A percentile compares a stretch with the other conserved stretches of the same genome.
Evolutionary conservation across 2,888 invertebrate species (phyloP).

Genomic region (Adineta ricciae): DNA sequence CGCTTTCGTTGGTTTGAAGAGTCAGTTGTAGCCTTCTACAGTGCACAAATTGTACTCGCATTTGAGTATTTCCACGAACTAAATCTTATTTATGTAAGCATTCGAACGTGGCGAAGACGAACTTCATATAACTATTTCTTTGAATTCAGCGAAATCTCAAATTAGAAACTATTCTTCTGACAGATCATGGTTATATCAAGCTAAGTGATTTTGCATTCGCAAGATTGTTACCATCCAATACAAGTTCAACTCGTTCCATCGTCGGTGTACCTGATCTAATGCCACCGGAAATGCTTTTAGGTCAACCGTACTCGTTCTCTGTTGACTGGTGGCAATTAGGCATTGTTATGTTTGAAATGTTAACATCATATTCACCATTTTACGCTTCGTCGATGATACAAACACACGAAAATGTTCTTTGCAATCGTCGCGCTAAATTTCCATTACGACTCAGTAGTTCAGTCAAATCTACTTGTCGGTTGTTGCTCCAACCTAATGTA

Average conservation of each 20-base stretch:
- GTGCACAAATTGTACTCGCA: not conserved
- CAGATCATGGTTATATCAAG: not conserved
- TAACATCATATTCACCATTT: slow-evolving; percentile 10
- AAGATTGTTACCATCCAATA: not conserved
- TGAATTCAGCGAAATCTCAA: slow-evolving; percentile 10
- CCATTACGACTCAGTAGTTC: not conserved
- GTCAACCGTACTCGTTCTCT: slow-evolving; percentile 13
- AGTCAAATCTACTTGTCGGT: not conserved
- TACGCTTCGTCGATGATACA: not conserved
- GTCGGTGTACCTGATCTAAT: slow-evolving; percentile 22
- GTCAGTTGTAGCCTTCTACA: not conserved
- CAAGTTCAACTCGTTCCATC: not conserved
- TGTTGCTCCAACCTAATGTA: not conserved
- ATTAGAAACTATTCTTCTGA: not conserved
- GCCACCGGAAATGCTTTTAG: slow-evolving; percentile 20
- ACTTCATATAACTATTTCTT: not conserved
- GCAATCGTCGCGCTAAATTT: not conserved
- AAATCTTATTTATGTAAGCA: not conserved
- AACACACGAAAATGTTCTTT: not conserved
- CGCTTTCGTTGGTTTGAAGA: slow-evolving; percentile 4
- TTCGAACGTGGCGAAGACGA: too few relatives aligned
- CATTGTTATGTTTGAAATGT: slow-evolving; percentile 13
- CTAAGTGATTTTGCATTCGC: not conserved
- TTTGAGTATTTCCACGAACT: slow-evolving; percentile 13
- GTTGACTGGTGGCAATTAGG: slow-evolving; percentile 25